Evolutionary conservation across 2,888 invertebrate genomes (phyloP).

Genomic region (Molorchus minor): DNA sequence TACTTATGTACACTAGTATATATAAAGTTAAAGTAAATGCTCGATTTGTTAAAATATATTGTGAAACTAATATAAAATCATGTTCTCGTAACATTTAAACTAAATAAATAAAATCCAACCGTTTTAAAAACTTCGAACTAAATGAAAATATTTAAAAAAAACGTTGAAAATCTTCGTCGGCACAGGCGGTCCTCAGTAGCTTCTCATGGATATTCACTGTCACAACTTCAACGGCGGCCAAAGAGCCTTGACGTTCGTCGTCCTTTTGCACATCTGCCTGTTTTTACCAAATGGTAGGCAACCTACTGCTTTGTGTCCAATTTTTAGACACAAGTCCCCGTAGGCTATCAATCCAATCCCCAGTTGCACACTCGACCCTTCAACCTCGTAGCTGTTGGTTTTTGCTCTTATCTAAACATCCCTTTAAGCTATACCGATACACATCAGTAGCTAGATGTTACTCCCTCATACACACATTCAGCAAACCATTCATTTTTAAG

Average conservation of each 20-base stretch:
- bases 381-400: constrained; percentile 36
- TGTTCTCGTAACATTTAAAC: constrained; percentile 42
- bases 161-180: constrained; percentile 50
- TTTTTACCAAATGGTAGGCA: constrained; percentile 63
- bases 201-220: constrained; percentile 62
- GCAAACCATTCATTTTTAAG: too few species aligned
- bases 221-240: constrained; percentile 59
- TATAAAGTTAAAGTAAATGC: constrained; percentile 37
- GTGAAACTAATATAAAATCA: constrained; percentile 40
- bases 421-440: not conserved
- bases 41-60: constrained; percentile 38
- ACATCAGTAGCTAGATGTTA: constrained; percentile 10
- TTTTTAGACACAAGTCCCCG: constrained; percentile 8
- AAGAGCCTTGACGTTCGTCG: constrained; percentile 61
- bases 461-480: too few species aligned
- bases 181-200: constrained; percentile 55
- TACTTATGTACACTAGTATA: constrained; percentile 55
- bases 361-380: constrained; percentile 1
- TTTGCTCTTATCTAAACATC: constrained; percentile 30
- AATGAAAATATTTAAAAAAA: constrained; percentile 41
- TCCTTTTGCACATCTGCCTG: constrained; percentile 63
- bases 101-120: constrained; percentile 34
- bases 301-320: constrained; percentile 37
- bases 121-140: constrained; percentile 35
- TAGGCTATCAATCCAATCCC: constrained; percentile 2